Conservation (phyloP, 2,888 invertebrate species). For the Empis livida region DNA sequence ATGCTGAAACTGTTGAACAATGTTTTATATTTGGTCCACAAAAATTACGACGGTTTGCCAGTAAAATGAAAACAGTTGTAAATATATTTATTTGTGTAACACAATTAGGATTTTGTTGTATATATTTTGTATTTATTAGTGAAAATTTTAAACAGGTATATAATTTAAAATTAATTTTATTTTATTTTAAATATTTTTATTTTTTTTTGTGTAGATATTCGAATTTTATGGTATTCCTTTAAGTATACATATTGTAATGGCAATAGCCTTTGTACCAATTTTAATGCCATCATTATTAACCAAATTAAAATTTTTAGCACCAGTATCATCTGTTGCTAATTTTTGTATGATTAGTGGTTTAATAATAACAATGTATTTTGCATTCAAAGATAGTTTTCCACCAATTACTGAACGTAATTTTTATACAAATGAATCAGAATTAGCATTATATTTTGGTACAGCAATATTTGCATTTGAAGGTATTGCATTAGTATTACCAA, state of each 20-base stretch:
- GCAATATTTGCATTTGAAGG: conserved; percentile 96
- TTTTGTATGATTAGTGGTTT: conserved; percentile 62
- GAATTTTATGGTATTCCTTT: conserved; percentile 48
- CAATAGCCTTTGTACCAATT: conserved; percentile 57
- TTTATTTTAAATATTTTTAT: background rate
- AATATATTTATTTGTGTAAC: conserved; percentile 84
- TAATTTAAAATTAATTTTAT: conserved; percentile 2
- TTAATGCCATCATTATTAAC: conserved; percentile 61
- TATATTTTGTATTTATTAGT: conserved; percentile 91
- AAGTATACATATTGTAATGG: conserved; percentile 60
- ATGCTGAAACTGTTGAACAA: conserved; percentile 71
- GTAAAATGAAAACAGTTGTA: conserved; percentile 53
- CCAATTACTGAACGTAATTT: conserved; percentile 42
- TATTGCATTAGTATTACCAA: conserved; percentile 82
- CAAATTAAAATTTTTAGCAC: conserved; percentile 62
- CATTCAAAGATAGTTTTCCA: conserved; percentile 61
- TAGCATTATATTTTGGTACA: conserved; percentile 91
- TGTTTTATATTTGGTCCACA: conserved; percentile 67
- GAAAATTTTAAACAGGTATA: conserved; percentile 65
- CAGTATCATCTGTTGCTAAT: conserved; percentile 67
- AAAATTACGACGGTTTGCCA: conserved; percentile 46
- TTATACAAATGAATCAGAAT: conserved; percentile 44
- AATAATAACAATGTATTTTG: conserved; percentile 61
- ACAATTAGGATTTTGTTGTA: conserved; percentile 96
- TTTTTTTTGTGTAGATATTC: conserved; percentile 42